Base-by-base conservation (phyloP, 2,888 invertebrate genomes). In the Euplagia quadripunctaria region DNA sequence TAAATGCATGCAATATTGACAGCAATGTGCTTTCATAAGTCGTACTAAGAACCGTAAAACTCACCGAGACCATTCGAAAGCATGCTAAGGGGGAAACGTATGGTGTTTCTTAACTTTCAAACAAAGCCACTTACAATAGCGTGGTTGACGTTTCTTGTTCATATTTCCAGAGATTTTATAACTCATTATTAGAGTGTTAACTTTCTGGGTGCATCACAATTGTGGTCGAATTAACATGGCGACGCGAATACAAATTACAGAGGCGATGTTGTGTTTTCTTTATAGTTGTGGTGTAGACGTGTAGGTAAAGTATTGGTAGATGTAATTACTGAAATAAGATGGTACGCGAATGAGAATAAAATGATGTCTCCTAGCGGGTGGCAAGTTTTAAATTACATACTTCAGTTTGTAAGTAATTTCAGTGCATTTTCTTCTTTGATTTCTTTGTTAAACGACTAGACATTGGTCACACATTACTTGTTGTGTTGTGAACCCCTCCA, bases 81-180 rank as follows among this genome's bases (percentile, higher is more conserved):
- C 31, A 31, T 31, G 31, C 2, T 31, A 31, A 31, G 31, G 31
- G 31, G 31, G 31, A 31, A 31, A 31, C 1, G 1, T 31, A 31
- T 31, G 31, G 31, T 31, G 31, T 31, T 61, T 81, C 65, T 4
- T 76, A 70, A 58, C 73, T 76, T 70, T 12, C 12, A 31, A n/a
- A 11, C 46, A 58, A 42, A 80, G 73, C 72, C 69, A 70, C 61
- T 52, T 67, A 73, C 76, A 82, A 78, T 77, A 73, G 70, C 82
- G 79, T 82, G 82, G 80, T 82, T 82, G 82, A 75, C 77, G 78
- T 83, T 87, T 88, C 87, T 89, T 88, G 86, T 87, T 87, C 86
- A 87, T 82, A 81, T 87, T 89, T 86, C 87, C 86, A 88, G 83
- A 83, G 76, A 77, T 76, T 80, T 80, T 78, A 82, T 86, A 78